Base-by-base conservation (phyloP, 2,113 vertebrate genomes). In the Jaculus jaculus region DNA sequence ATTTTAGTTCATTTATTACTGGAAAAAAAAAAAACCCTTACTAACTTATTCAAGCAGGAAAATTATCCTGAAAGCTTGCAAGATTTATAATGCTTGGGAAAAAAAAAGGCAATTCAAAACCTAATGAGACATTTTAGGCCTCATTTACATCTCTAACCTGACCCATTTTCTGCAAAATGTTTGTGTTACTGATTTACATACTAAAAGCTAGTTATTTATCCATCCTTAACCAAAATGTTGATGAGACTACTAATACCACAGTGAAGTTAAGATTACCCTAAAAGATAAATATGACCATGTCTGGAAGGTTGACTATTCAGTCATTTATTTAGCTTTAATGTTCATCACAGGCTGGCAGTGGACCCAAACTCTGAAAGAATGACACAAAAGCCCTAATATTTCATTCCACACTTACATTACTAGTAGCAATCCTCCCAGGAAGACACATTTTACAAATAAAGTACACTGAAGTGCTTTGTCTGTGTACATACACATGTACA, bases 101-200 rank as follows among this genome's bases (percentile, higher is more conserved):
- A 98, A 98, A 97, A 97, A 97, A 98, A 97, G 92, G 97, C 98
- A 97, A 98, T 98, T 98, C 97, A 97, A 98, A 98, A 98, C 97
- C 97, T 98, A 98, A 98, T 98, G 98, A 98, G 98, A 98, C 98
- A 98, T 98, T 98, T 98, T 98, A 98, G 97, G 96, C 97, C 97
- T 98, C 98, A 98, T 98, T 98, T 98, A 96, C 98, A 98, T 98
- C 97, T 98, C 87, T 97, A 98, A 98, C 98, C 96, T 98, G 98
- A 98, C 98, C 97, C 95, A 97, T 98, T 98, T 97, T 98, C 97
- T 97, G 97, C 92, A 97, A 98, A 98, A 98, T 16, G 96, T 97
- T 98, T 98, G 98, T 96, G 92, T 97, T 97, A 63, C 91, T 97
- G 97, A 98, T 98, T 98, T 98, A 95, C 98, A 98, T 98, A 96